Percentiles rank a stretch among this genome's conserved stretches.
phyloP scores from a whole-genome alignment of 2,113 vertebrate species.

The Sander lucioperca region DNA sequence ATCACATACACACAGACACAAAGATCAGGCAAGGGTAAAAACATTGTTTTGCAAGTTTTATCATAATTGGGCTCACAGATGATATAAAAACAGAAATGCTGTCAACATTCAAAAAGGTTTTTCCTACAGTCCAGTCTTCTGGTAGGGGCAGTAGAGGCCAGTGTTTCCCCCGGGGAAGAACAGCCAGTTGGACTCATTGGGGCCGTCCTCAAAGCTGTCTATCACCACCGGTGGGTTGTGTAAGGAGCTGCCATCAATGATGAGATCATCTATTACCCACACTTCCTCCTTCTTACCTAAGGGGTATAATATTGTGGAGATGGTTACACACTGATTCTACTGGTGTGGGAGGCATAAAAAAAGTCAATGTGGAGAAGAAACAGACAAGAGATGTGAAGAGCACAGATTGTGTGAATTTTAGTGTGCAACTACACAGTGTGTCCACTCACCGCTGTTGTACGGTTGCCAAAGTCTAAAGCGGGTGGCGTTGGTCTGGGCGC shows the following conservation, averaged over 20 bases:
- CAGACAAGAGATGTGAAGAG: neutral
- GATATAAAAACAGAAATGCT: slow-evolving; percentile 10
- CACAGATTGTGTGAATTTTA: neutral
- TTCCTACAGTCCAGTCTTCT: slow-evolving; percentile 94
- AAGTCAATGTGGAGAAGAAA: neutral
- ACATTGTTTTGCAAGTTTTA: slow-evolving; percentile 20
- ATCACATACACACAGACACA: slow-evolving; percentile 34
- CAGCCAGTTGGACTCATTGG: slow-evolving; percentile 94
- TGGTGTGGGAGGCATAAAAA: neutral
- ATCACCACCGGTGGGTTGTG: slow-evolving; percentile 90
- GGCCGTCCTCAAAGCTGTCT: slow-evolving; percentile 95
- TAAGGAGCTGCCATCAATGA: slow-evolving; percentile 93
- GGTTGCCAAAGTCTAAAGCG: slow-evolving; percentile 98
- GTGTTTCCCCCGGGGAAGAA: slow-evolving; percentile 98
- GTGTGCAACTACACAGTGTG: neutral
- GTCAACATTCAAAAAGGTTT: slow-evolving; percentile 23
- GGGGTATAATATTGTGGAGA: slow-evolving; percentile 18
- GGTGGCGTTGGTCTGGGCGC: slow-evolving; percentile 93
- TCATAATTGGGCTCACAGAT: neutral
- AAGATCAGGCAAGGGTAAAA: slow-evolving; percentile 25
- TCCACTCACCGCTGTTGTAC: slow-evolving; percentile 91
- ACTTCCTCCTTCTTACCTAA: slow-evolving; percentile 98
- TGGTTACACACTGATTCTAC: slow-evolving; percentile 2
- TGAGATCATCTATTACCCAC: slow-evolving; percentile 98
- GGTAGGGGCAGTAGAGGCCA: slow-evolving; percentile 96